Base-by-base conservation (phyloP, 2,888 invertebrate genomes). In the Brachycybe producta region DNA sequence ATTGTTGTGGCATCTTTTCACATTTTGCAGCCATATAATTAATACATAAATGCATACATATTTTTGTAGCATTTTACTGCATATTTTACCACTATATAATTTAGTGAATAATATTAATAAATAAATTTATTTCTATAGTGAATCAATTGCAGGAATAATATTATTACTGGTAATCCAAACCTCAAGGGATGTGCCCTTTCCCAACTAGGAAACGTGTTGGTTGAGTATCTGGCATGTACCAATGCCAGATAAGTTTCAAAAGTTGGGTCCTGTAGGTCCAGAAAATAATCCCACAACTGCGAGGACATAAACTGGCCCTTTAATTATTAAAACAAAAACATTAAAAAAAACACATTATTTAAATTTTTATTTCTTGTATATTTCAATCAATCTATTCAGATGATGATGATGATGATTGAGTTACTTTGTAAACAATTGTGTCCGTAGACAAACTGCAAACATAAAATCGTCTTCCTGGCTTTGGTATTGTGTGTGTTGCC, bases 181-280 rank as follows among this genome's bases (percentile, higher is more conserved):
- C 95, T 82, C 62, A 95, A 75, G 13, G 98, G 98, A 73, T 98
- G 97, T 17, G 98, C 97, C 61, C 97, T 76, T 70, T 97, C 95
- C 98, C 98, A 98, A 65, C 90, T 92, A 42, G 98, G 98, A 67
- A 98, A 98, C 24, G 98, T 98, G 70, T 98, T 98, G 57, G 98
- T 98, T 13, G 97, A 97, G 74, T 98, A 98, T 57, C 98, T 77
- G 35, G 95, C 95, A 69, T 98, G 98, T 5, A 98, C 94, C 65
- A 98, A 70, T 36, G 97, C 91, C 67, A 98, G 70, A 70, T 97
- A 94, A 2, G 94, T 91, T 61, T 90, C 84, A 71, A 85, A 98
- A 23, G 69, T 66, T 2, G 70, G 66, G 58, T 69, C 63, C 51
- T 59, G 57, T 41, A 82, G 67, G 63, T 82, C 82, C 49, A 67